A percentile compares a stretch with the other conserved stretches of the same genome.
Conservation (phyloP, 2,797 vertebrate genomes). For the Coreius guichenoti region DNA sequence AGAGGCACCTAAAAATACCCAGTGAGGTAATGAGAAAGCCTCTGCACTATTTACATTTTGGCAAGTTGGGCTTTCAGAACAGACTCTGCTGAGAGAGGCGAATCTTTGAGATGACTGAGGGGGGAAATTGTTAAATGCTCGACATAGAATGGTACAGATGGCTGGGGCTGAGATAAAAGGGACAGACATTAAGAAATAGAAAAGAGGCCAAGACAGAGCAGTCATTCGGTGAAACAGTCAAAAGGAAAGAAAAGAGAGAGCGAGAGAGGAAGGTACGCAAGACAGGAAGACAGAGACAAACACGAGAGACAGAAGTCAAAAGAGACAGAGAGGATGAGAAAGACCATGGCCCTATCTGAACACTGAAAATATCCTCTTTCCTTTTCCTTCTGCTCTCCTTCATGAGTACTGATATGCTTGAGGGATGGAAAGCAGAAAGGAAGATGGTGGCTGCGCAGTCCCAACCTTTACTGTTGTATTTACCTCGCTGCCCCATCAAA, state of each 20-base stretch:
- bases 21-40: slow-evolving; percentile 80
- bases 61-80: slow-evolving; percentile 66
- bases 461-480: background rate
- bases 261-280: slow-evolving; percentile 29
- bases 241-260: slow-evolving; percentile 39
- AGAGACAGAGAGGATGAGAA: slow-evolving; percentile 53
- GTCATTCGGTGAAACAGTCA: slow-evolving; percentile 41
- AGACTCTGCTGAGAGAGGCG: slow-evolving; percentile 61
- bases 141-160: background rate
- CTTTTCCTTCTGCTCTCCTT: slow-evolving; percentile 12
- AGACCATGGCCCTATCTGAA: slow-evolving; percentile 22
- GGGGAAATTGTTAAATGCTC: slow-evolving; percentile 65
- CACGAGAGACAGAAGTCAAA: slow-evolving; percentile 37
- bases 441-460: slow-evolving; percentile 4
- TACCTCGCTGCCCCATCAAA: background rate
- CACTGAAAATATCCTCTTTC: slow-evolving; percentile 14
- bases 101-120: slow-evolving; percentile 69
- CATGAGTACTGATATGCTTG: background rate
- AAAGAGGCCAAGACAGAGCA: slow-evolving; percentile 3
- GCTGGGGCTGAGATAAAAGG: slow-evolving; percentile 19
- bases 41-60: slow-evolving; percentile 79
- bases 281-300: slow-evolving; percentile 44
- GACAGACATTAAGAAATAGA: slow-evolving; percentile 10
- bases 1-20: slow-evolving; percentile 80
- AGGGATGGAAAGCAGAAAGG: background rate